Evolutionary conservation across 2,888 invertebrate genomes (phyloP).

Genomic region (Eugnorisma glareosa): DNA sequence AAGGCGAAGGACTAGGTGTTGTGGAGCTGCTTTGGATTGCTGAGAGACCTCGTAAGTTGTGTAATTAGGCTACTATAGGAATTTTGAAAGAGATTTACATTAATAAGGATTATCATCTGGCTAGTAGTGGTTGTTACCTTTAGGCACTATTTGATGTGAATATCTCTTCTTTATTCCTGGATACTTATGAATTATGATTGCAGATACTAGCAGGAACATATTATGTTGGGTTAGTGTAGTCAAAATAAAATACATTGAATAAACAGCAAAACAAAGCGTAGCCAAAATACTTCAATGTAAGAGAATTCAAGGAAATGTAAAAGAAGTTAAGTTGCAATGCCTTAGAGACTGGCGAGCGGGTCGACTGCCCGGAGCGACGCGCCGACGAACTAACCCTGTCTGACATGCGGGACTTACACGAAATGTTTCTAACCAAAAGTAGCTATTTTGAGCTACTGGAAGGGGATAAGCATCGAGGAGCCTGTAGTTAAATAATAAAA

Average conservation of each 20-base stretch:
- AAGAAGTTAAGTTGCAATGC: constrained; percentile 34
- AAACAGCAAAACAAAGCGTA: background rate
- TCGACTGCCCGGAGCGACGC: constrained; percentile 28
- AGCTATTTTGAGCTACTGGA: constrained; percentile 1
- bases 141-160: background rate
- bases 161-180: background rate
- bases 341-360: constrained; percentile 40
- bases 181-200: background rate
- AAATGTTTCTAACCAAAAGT: background rate
- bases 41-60: background rate
- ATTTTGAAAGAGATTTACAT: background rate
- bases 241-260: background rate
- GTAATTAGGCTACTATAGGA: background rate
- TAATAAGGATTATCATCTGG: background rate
- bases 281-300: constrained; percentile 10
- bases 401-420: constrained; percentile 4
- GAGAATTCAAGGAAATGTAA: constrained; percentile 30
- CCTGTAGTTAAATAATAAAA: too few relatives aligned
- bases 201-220: background rate
- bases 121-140: background rate
- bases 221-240: background rate
- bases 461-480: too few relatives aligned
- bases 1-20: background rate
- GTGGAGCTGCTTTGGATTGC: background rate
- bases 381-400: background rate